Base-by-base conservation (phyloP, 2,113 vertebrate species). In the Lycocorax pyrrhopterus region DNA sequence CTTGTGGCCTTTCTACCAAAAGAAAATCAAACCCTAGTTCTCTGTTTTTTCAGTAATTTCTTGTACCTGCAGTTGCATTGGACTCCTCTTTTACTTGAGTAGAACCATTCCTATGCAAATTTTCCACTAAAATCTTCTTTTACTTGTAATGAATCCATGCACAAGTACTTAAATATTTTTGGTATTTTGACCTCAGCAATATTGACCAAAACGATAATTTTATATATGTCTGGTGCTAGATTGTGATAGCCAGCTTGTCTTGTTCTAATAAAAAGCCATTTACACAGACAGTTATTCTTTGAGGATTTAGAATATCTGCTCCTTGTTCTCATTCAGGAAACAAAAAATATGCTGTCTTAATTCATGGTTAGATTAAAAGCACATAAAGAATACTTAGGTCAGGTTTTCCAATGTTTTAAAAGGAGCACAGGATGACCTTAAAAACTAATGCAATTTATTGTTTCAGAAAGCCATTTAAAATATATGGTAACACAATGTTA, bases 291-390 rank as follows among this genome's bases (percentile, higher is more conserved):
- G 37, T 56, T 76, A 72, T 41, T 96, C 43, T 96, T 86, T 55
- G 41, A 96, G 39, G 76, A 92, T 52, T 93, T 91, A 55, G 10
- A 81, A 23, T 89, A 75, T 77, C 46, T 71, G 43, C 29, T 75
- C 32, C 21, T 95, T 71, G 19, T 73, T 97, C 33, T 83, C 51
- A 41, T 92, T 93, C 69, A 94, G 60, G 63, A 89, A 91, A 69
- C 13, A 81, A 73, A 58, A 86, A 41, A 27, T 23, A 3, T 15
- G 8, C 15, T 94, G 37, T 64, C 44, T 77, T 88, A 78, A 73
- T 72, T 96, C n/a, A 71, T 47, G 29, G 58, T 92, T 81, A 85
- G 6, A 13, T 94, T 96, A 88, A 93, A 95, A 94, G 17, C 16
- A 64, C 15, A 27, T 63, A 84, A 68, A 87, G 23, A 33, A 25